Evolutionary conservation across 2,888 invertebrate genomes (phyloP).

Genomic region (Drosophila nr. fundita): DNA sequence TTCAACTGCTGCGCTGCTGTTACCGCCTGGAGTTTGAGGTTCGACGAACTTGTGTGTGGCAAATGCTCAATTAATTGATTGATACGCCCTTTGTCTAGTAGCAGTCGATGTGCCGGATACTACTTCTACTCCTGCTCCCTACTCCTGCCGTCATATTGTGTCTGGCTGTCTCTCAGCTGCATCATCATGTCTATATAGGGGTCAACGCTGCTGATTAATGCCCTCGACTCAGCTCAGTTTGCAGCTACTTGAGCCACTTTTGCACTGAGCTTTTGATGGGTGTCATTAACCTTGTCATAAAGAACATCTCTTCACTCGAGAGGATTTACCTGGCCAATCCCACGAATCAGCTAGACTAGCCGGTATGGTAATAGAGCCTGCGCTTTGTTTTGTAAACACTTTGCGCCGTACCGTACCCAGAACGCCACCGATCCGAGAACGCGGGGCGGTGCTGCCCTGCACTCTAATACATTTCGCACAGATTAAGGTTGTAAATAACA

Average conservation of each 20-base stretch:
- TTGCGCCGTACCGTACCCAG: constrained; percentile 18
- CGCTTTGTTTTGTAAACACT: constrained; percentile 76
- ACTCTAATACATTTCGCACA: constrained; percentile 77
- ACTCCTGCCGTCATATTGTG: constrained; percentile 26
- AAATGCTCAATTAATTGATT: constrained; percentile 78
- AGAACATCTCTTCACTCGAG: constrained; percentile 30
- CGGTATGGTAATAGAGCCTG: constrained; percentile 75
- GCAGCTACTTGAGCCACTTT: constrained; percentile 16
- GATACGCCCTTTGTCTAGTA: constrained; percentile 57
- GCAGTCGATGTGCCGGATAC: constrained; percentile 24
- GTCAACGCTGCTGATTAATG: constrained; percentile 55
- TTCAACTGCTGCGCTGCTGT: constrained; percentile 37
- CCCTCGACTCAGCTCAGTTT: constrained; percentile 5
- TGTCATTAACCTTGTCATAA: constrained; percentile 81
- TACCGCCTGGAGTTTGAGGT: constrained; percentile 58
- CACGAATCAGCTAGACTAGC: constrained; percentile 49
- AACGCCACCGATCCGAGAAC: neutral
- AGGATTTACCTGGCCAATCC: constrained; percentile 35
- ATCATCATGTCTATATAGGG: constrained; percentile 59
- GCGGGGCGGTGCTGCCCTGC: constrained; percentile 49
- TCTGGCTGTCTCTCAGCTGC: constrained; percentile 9
- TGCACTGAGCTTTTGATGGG: neutral
- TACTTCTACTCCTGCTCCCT: constrained; percentile 19
- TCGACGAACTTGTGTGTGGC: constrained; percentile 72
- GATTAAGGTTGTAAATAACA: constrained; percentile 78